Conservation (phyloP, 2,113 vertebrate genomes). For the Nipponia nippon region DNA sequence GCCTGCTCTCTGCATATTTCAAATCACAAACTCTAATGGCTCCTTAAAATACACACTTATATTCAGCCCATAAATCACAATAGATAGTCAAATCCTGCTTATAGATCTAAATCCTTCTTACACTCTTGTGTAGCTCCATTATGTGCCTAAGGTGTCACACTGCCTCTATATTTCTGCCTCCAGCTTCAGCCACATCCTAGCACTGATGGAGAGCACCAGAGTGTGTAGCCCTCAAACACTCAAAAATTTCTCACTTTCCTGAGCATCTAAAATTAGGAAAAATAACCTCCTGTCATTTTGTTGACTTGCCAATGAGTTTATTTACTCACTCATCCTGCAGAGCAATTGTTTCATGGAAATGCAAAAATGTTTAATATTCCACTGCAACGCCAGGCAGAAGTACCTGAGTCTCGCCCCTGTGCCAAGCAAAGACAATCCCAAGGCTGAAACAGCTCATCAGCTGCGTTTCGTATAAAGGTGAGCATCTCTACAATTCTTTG, state of each 20-base stretch:
- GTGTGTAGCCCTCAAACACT: background rate
- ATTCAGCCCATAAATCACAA: background rate
- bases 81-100: background rate
- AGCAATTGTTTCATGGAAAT: background rate
- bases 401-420: background rate
- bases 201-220: background rate
- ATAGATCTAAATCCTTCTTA: background rate
- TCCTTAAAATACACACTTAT: background rate
- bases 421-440: background rate
- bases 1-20: background rate
- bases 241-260: background rate
- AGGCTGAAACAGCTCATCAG: background rate
- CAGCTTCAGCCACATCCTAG: background rate
- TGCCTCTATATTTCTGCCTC: background rate
- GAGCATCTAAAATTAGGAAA: background rate
- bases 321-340: background rate
- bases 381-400: background rate
- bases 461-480: background rate
- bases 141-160: background rate
- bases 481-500: background rate
- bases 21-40: background rate
- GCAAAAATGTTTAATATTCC: background rate
- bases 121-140: background rate
- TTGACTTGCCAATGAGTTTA: background rate
- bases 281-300: background rate